Conservation (phyloP, 2,888 invertebrate genomes). For the Diarsia dahlii region DNA sequence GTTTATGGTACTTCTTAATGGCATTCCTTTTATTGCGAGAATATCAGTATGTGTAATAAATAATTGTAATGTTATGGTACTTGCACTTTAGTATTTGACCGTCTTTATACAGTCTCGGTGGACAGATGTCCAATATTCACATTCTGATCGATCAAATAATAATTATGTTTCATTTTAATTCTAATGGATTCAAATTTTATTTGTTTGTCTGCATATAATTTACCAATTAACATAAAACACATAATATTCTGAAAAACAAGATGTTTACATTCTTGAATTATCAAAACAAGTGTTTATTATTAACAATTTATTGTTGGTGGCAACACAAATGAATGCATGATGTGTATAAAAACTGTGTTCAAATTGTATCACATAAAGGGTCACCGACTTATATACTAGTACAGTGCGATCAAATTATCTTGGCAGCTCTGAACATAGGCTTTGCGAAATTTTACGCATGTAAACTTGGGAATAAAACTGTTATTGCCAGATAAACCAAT, state of each 20-base stretch:
- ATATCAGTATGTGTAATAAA: not conserved
- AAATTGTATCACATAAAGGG: slow-evolving; percentile 3
- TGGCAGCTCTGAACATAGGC: no score
- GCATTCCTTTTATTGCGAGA: not conserved
- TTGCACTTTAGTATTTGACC: not conserved
- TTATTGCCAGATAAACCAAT: no score
- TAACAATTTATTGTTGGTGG: slow-evolving; percentile 10
- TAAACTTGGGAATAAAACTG: no score
- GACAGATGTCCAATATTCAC: not conserved
- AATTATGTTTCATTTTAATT: not conserved
- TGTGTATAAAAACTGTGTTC: slow-evolving; percentile 17
- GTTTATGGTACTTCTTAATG: slow-evolving; percentile 5
- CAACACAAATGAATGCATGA: slow-evolving; percentile 26
- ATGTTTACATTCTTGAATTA: not conserved
- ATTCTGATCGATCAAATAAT: not conserved
- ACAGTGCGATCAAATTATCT: no score
- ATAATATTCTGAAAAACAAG: not conserved
- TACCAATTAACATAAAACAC: not conserved
- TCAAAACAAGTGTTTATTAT: not conserved
- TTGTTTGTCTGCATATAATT: not conserved
- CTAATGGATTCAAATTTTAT: not conserved
- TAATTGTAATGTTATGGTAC: not conserved
- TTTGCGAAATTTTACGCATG: no score
- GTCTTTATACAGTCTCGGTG: not conserved
- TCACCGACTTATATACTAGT: not conserved